Evolutionary conservation across 1,140 invertebrate species (phyloP), one percentile per base, ranked within the genome.

Genomic region (Elymnias hypermnestra): DNA sequence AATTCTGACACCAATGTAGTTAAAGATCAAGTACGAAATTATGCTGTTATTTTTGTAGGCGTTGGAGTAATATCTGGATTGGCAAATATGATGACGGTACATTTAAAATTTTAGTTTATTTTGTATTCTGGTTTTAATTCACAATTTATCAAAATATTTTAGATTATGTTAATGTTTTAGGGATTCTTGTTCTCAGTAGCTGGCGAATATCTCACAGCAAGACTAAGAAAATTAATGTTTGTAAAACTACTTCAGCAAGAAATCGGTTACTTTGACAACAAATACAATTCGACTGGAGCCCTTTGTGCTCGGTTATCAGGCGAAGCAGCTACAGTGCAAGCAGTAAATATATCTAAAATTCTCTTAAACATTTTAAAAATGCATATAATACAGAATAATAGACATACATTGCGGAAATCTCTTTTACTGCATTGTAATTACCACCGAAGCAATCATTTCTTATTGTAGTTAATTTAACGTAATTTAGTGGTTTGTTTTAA

Each of bases 271-370:
- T 95, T 92, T 68, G 94, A 95, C 62, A 84, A 91, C 36, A 88
- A 90, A 47, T 69, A 86, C 15, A 92, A 94, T 66, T 88, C 90
- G 5, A 89, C 90, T 0, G 92, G 92, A 4, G 89, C 90, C 18
- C 71, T 95, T 0, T 93, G 92, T 41, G 90, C 91, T 0, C 74
- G 89, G 13, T 78, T 95, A 1, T 92, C 93, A 2, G 89, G 90
- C 26, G 94, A 95, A 86, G 92, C 93, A 0, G 88, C 93, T 10
- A 87, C 90, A 8, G 90, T 95, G 0, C 93, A 94, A 87, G 92
- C 92, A 39, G 93, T 93, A 33, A 29, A 9, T 12, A 3, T 12
- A 2, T n/a, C n/a, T n/a, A n/a, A n/a, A n/a, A n/a, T n/a, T n/a
- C n/a, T n/a, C n/a, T n/a, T n/a, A n/a, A n/a, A n/a, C n/a, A n/a